Evolutionary conservation across 2,797 vertebrate species (phyloP).

Genomic region (Anableps anableps): DNA sequence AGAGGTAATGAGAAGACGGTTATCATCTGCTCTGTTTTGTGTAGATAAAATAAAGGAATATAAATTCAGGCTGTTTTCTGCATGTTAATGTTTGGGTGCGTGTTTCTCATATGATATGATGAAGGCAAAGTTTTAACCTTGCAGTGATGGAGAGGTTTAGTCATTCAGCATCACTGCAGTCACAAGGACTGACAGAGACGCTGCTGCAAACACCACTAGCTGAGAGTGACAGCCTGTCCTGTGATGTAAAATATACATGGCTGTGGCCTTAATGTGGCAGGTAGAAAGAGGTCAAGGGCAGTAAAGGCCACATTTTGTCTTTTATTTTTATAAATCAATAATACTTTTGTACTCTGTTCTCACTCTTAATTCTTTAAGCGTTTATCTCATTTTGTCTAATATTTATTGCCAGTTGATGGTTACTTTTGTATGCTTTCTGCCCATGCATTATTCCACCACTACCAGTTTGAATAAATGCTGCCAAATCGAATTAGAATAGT

Average conservation of each 20-base stretch:
- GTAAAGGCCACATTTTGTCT: not conserved
- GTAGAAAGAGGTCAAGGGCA: conserved; percentile 31
- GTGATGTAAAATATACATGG: not conserved
- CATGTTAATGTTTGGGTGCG: conserved; percentile 6
- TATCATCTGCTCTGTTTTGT: conserved; percentile 36
- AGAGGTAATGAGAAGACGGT: conserved; percentile 41
- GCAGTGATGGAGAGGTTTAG: conserved; percentile 6
- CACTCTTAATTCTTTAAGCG: not conserved
- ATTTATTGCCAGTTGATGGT: not conserved
- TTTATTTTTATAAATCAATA: not conserved
- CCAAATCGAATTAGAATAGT: not conserved
- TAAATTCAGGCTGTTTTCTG: conserved; percentile 16
- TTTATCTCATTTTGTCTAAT: not conserved
- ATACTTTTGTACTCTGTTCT: not conserved
- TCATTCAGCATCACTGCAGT: conserved; percentile 12
- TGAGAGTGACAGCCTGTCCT: conserved; percentile 4
- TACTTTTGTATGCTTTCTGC: not conserved
- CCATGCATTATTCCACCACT: not conserved
- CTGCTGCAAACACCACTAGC: conserved; percentile 4
- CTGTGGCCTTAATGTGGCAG: conserved; percentile 37
- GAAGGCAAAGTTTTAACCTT: conserved; percentile 22
- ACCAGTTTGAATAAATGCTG: not conserved
- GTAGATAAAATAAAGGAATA: conserved; percentile 51
- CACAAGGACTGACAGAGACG: conserved; percentile 9
- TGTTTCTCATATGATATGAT: not conserved